Evolutionary conservation across 2,113 vertebrate species (phyloP).

Genomic region (Fukomys damarensis): DNA sequence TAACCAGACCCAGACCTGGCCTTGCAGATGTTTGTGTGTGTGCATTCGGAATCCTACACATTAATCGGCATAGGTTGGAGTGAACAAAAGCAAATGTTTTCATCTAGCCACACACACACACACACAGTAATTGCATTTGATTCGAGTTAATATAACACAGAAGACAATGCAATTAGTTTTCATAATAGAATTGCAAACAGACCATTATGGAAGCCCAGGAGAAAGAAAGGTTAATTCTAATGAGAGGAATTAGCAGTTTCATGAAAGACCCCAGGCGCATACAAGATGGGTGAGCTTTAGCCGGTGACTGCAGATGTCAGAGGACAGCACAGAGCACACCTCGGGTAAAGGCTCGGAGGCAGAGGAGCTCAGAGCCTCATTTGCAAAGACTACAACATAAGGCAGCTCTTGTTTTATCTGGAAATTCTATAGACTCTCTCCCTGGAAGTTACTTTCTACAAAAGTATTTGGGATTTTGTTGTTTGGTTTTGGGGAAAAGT

Average conservation of each 20-base stretch:
- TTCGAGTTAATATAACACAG: not conserved
- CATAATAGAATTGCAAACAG: conserved; percentile 12
- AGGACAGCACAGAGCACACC: not conserved
- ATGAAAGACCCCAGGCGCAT: not conserved
- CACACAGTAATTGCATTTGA: not conserved
- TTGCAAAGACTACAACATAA: not conserved
- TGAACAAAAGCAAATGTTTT: conserved; percentile 45
- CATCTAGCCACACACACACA: not conserved
- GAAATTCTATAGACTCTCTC: not conserved
- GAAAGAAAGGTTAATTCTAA: not conserved
- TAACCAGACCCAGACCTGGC: not conserved
- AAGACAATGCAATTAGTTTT: conserved; percentile 21
- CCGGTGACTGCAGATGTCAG: not conserved
- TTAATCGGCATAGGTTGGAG: not conserved
- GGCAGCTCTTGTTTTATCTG: not conserved
- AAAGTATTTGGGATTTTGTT: not conserved
- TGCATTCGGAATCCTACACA: not conserved
- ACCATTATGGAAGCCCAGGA: not conserved
- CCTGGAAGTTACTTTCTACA: not conserved
- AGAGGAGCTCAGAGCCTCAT: not conserved
- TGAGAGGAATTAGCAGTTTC: not conserved
- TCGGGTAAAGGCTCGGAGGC: not conserved
- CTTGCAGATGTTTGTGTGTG: not conserved
- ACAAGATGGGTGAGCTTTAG: not conserved
- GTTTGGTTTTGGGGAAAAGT: not conserved